Evolutionary conservation across 1,140 invertebrate species (phyloP), one percentile per base, ranked within the genome.

Genomic region (Penaeus japonicus): DNA sequence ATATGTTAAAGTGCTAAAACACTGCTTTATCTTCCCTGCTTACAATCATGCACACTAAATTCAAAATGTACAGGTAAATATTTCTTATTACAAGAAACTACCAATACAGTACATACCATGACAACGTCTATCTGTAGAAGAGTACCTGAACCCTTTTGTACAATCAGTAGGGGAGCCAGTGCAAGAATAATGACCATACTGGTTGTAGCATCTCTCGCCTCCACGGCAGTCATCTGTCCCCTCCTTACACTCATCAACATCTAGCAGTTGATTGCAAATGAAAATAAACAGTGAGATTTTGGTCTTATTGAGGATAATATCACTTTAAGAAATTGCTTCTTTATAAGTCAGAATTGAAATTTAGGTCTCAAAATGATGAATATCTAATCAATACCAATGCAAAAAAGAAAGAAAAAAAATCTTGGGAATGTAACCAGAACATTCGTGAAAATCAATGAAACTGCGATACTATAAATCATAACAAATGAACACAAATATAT

Each of bases 171-270:
- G 89, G 24, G 86, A 83, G 0, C 86, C 90, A 32, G 93, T 91
- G 91, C 93, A 94, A 39, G 92, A 90, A 90, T 92, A 93, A 39
- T 89, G 90, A 5, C 93, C 93, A 18, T 91, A 87, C 5, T 89
- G 90, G 86, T 93, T 93, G n/a, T 90, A 82, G 85, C 93, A 93
- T 27, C 90, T 78, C 18, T 91, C 91, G 15, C 86, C 89, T 24
- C 89, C 35, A 22, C 91, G 86, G 89, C 94, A 94, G 39, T 91
- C 91, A 91, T 94, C 92, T 53, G 90, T 91, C 47, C 92, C 92
- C 84, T 92, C 91, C 3, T 90, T 91, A 91, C 94, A 94, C 89
- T 94, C 94, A 90, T 94, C 93, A 35, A 94, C 91, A 91, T 94
- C 94, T 94, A 89, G 89, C 20, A 24, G 5, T 30, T n/a, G 30